phyloP scores from a whole-genome alignment of 1,140 invertebrate species.

The Triops longicaudatus region DNA sequence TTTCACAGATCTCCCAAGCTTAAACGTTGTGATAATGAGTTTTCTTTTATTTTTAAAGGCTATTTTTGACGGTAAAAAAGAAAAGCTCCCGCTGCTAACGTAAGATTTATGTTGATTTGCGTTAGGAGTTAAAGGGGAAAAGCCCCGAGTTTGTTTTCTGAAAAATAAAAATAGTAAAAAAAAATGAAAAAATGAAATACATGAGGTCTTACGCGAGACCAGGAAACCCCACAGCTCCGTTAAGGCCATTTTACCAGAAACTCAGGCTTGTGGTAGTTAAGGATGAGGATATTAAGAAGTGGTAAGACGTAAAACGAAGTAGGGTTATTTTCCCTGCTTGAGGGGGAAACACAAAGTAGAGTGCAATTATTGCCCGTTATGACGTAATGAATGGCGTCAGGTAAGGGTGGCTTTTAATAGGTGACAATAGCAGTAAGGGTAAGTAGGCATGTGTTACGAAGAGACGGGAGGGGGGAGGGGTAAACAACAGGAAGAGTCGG shows the following conservation, averaged over 20 bases:
- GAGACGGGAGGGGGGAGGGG: not conserved
- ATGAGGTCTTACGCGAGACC: too few species aligned
- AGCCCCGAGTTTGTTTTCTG: not conserved
- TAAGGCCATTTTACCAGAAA: too few species aligned
- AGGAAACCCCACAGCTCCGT: too few species aligned
- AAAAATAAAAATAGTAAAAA: too few species aligned
- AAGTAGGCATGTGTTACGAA: not conserved
- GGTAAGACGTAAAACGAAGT: not conserved
- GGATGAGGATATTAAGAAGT: not conserved
- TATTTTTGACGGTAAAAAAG: not conserved
- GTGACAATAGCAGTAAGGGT: not conserved
- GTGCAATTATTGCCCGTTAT: not conserved
- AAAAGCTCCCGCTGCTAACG: not conserved
- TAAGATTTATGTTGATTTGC: not conserved
- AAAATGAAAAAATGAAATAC: too few species aligned
- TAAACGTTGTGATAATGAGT: not conserved
- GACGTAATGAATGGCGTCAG: not conserved
- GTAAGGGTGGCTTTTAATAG: not conserved
- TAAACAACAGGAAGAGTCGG: not conserved
- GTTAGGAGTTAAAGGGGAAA: not conserved
- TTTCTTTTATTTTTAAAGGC: not conserved
- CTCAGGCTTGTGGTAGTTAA: too few species aligned
- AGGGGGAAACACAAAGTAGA: not conserved
- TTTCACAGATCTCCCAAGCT: not conserved
- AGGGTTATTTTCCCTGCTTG: not conserved